Conservation (phyloP, 2,113 vertebrate species). For the Trichechus manatus region DNA sequence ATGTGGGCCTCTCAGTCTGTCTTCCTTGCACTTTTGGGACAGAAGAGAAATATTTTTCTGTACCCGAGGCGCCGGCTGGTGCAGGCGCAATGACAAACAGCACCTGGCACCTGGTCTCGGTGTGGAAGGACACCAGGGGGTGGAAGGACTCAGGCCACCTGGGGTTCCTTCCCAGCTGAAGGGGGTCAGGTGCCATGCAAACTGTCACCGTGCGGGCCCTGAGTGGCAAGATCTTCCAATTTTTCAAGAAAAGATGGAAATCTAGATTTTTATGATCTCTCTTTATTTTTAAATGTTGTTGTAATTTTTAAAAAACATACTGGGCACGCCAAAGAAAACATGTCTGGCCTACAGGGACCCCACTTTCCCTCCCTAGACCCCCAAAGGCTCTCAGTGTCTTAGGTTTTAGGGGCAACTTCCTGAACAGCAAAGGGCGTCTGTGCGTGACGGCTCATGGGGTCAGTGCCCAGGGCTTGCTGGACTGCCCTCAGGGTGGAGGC, state of each 20-base stretch:
- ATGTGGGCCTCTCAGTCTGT: too few relatives aligned
- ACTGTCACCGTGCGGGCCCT: background rate
- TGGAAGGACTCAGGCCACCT: background rate
- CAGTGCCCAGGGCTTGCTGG: background rate
- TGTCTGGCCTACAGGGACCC: background rate
- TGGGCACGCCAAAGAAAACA: slow-evolving; percentile 16
- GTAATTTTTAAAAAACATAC: background rate
- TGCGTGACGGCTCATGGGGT: background rate
- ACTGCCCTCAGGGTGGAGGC: background rate
- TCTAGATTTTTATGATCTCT: background rate
- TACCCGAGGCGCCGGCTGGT: background rate
- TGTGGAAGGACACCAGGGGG: too few relatives aligned
- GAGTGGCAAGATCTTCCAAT: background rate
- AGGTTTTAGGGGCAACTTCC: background rate
- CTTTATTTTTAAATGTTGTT: background rate
- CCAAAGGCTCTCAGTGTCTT: background rate
- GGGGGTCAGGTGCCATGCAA: background rate
- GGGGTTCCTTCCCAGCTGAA: background rate
- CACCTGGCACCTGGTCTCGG: background rate
- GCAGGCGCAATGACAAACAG: rapidly evolving
- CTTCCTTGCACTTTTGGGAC: background rate
- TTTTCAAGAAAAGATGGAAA: slow-evolving; percentile 28
- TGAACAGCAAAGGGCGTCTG: background rate
- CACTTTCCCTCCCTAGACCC: background rate
- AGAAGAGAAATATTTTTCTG: background rate